Conservation (phyloP, 2,888 invertebrate genomes). For the Dioctria linearis region DNA sequence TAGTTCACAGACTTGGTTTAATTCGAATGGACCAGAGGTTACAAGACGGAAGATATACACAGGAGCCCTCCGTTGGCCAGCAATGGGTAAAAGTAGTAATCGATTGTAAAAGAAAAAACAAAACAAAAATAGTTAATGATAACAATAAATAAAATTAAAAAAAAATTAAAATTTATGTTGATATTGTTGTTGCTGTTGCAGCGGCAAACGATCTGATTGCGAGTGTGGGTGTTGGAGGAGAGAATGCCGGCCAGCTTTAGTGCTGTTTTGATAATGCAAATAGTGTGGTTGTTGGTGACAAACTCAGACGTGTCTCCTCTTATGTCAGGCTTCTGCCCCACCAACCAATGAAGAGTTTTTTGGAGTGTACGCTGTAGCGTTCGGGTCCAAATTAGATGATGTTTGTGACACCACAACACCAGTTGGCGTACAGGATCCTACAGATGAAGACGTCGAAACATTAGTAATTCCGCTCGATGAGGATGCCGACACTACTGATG, state of each 20-base stretch:
- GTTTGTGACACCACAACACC: conserved; percentile 64
- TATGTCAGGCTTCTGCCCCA: conserved; percentile 65
- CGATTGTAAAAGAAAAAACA: conserved; percentile 14
- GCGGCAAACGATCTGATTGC: conserved; percentile 48
- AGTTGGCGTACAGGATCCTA: conserved; percentile 63
- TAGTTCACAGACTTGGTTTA: conserved; percentile 43
- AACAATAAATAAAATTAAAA: conserved; percentile 43
- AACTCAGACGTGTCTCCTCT: conserved; percentile 64
- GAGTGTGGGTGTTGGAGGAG: conserved; percentile 3
- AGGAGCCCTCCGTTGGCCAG: conserved; percentile 48
- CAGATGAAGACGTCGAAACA: conserved; percentile 32
- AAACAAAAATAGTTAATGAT: conserved; percentile 1
- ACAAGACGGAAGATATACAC: conserved; percentile 34
- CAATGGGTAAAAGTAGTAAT: conserved; percentile 32
- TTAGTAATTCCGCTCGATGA: conserved; percentile 53
- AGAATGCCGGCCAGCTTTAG: conserved; percentile 57
- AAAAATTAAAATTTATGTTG: conserved; percentile 48
- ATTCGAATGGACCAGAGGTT: conserved; percentile 45
- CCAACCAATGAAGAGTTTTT: conserved; percentile 74
- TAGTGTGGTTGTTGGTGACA: conserved; percentile 62
- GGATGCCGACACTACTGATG: conserved; percentile 57
- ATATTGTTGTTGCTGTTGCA: conserved; percentile 53
- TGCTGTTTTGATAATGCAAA: conserved; percentile 62
- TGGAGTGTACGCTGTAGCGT: conserved; percentile 93
- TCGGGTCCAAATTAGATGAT: conserved; percentile 83